phyloP scores from a whole-genome alignment of 2,888 invertebrate genomes.

The Scaptodrosophila latifasciaeformis region DNA sequence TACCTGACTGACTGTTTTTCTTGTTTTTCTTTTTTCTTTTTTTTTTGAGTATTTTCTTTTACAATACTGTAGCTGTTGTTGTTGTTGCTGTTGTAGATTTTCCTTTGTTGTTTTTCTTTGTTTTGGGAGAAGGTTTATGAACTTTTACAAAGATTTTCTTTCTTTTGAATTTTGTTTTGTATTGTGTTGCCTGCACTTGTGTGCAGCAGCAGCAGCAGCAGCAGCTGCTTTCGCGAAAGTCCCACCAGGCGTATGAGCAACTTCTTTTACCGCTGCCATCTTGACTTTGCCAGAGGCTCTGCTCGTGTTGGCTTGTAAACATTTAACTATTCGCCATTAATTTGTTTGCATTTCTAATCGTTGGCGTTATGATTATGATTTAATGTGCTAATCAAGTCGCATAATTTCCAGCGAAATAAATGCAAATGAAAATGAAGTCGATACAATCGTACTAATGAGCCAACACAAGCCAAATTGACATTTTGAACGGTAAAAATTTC shows the following conservation, averaged over 20 bases:
- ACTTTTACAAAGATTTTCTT: conserved; percentile 64
- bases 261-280: conserved; percentile 34
- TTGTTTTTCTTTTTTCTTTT: no score
- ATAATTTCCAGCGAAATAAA: no score
- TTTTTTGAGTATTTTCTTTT: no score
- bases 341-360: conserved; percentile 48
- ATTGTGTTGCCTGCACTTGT: conserved; percentile 32
- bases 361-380: conserved; percentile 39
- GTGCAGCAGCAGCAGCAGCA: conserved; percentile 11
- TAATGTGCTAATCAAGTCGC: conserved; percentile 31
- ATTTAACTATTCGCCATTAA: conserved; percentile 17
- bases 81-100: conserved; percentile 24
- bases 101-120: conserved; percentile 35
- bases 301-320: conserved; percentile 10
- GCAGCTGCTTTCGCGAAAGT: conserved; percentile 45
- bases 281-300: no score
- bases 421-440: neutral
- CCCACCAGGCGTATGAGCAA: conserved; percentile 60
- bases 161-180: conserved; percentile 19
- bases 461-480: neutral
- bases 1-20: conserved; percentile 25
- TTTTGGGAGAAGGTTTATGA: conserved; percentile 64
- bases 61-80: conserved; percentile 12
- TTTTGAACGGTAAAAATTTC: neutral
- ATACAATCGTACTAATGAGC: neutral